Conservation (phyloP, 2,113 vertebrate genomes). For the Potamarius usumacintae region DNA sequence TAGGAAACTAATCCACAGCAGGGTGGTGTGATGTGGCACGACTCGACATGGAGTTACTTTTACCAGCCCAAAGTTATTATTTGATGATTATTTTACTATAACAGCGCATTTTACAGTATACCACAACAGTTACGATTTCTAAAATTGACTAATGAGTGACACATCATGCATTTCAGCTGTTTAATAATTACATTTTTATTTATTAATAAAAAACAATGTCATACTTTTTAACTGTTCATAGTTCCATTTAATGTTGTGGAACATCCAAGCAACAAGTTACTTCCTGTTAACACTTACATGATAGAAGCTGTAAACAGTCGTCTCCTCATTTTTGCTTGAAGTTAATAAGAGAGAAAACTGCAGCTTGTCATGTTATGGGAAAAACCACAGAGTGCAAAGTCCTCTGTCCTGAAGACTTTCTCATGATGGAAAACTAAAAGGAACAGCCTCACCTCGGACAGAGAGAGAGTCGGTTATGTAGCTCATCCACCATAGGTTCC, state of each 20-base stretch:
- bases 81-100: neutral
- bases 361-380: neutral
- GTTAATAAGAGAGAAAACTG: neutral
- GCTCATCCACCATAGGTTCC: neutral
- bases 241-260: neutral
- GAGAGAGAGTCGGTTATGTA: neutral
- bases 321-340: neutral
- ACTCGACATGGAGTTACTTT: neutral
- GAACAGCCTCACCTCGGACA: neutral
- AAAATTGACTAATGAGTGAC: neutral
- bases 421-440: neutral
- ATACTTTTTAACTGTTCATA: neutral
- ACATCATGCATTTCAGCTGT: neutral
- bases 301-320: neutral
- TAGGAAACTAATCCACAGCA: neutral
- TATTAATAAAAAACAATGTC: too few relatives aligned
- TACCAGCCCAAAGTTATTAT: neutral
- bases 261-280: neutral
- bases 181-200: neutral
- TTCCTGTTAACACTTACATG: neutral
- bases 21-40: neutral
- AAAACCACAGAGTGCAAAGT: neutral
- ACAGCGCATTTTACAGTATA: neutral
- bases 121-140: neutral
- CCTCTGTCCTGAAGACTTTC: neutral